Evolutionary conservation across 1,140 invertebrate species (phyloP).

Genomic region (Idris sp.): DNA sequence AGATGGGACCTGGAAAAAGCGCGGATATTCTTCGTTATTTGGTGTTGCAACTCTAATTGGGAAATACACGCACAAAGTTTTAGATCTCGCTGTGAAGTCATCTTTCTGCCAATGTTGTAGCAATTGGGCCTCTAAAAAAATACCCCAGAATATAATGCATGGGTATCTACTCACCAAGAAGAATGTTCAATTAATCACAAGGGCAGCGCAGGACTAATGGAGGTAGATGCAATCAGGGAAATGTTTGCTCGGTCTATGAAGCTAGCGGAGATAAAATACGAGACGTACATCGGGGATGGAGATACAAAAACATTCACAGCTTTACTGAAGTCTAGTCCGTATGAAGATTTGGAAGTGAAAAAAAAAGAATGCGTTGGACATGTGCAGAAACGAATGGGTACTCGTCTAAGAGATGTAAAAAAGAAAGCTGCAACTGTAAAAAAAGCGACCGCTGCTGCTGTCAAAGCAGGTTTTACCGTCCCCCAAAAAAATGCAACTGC

Average conservation of each 20-base stretch:
- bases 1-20: slow-evolving; percentile 17
- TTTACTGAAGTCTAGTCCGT: no score
- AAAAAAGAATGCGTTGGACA: no score
- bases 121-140: not conserved
- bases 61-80: slow-evolving; percentile 16
- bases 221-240: slow-evolving; percentile 1
- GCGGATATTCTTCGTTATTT: slow-evolving; percentile 2
- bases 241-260: slow-evolving; percentile 1
- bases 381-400: no score
- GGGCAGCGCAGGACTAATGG: slow-evolving; percentile 3
- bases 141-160: slow-evolving; percentile 3
- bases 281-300: slow-evolving; percentile 5
- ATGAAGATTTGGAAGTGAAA: no score
- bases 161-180: not conserved
- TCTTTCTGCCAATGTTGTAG: slow-evolving; percentile 12
- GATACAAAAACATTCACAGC: slow-evolving; percentile 7
- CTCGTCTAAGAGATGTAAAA: no score
- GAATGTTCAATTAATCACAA: not conserved
- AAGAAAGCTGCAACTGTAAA: no score
- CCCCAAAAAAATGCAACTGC: no score
- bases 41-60: slow-evolving; percentile 11
- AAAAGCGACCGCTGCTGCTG: no score
- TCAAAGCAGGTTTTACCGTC: no score
- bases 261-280: slow-evolving; percentile 2
- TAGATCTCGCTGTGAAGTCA: slow-evolving; percentile 8